Base-by-base conservation (phyloP, 2,888 invertebrate genomes). In the Flexamia atlantica region DNA sequence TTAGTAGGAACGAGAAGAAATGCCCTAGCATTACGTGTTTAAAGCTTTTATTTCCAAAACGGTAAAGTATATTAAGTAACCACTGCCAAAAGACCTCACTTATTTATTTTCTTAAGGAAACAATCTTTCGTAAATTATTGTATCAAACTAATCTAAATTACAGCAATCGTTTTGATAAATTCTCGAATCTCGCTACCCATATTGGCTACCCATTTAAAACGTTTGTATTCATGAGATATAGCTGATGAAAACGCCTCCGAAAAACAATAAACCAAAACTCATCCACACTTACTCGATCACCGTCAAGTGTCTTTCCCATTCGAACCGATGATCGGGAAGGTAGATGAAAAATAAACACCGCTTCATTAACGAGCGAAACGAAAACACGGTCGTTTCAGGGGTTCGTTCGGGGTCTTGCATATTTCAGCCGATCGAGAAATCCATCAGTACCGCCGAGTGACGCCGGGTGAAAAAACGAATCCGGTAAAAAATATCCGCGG, bases 311-410 rank as follows among this genome's bases (percentile, higher is more conserved):
- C 42, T 23, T 72, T 20, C 72, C 72, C 4, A 72, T 17, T 20
- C 36, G 42, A n/a, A 5, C 20, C 23, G 23, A 32, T 10, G 12
- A 4, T 4, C n/a, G n/a, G n/a, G 72, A 42, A 72, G 23, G 72
- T n/a, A 72, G 72, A 72, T 72, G 72, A 40, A 72, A 70, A 72
- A 42, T 72, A 72, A 72, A 72, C 42, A 72, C 40, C 36, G 20
- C 23, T 72, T 72, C 36, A 72, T 72, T 72, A 72, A 68, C 60
- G 14, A 3, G 60, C 30, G 70, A n/a, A 70, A 70, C 32, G 70
- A 30, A 28, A n/a, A 70, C 36, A 40, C 40, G 40, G 14, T 30
- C 14, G 68, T 32, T 68, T 68, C 14, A 68, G 23, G n/a, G n/a
- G n/a, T n/a, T n/a, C 70, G 70, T 9, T 10, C 53, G 46, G 28